These are phyloP conservation scores for Malurus leucopterus DNA, from an alignment of 2,797 vertebrate species.

Conservation along the genomic window DNA sequence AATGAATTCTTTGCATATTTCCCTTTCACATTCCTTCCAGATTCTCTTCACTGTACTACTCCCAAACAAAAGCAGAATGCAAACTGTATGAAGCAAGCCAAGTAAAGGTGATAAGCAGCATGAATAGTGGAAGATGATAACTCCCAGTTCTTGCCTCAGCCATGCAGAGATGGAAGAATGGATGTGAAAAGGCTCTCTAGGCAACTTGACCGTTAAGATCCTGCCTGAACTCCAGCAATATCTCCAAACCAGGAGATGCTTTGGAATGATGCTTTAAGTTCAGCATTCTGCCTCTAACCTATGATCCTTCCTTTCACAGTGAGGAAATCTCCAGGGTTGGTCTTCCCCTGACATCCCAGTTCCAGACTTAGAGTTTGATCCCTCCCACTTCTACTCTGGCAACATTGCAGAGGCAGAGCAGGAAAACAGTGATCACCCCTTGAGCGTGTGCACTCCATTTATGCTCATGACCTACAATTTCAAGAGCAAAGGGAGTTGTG, in stretches of 20 bases:
- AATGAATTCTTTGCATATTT: not conserved
- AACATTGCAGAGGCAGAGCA: not conserved
- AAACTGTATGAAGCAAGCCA: not conserved
- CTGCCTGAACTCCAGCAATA: not conserved
- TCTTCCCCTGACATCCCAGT: not conserved
- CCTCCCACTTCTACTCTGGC: not conserved
- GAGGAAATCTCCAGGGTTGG: not conserved
- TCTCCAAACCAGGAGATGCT: rapidly evolving
- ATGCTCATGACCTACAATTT: not conserved
- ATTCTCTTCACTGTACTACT: not conserved
- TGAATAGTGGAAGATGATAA: rapidly evolving
- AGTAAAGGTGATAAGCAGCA: not conserved
- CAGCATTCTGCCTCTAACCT: not conserved
- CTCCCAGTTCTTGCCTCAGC: not conserved
- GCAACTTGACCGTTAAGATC: not conserved
- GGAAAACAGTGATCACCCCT: not conserved
- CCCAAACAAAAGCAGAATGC: not conserved
- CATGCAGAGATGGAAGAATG: not conserved
- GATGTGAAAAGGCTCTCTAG: not conserved
- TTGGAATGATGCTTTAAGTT: not conserved
- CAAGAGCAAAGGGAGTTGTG: not conserved
- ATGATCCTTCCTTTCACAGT: not conserved
- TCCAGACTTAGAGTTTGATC: not conserved
- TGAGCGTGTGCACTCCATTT: not conserved
- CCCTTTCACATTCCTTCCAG: not conserved